Evolutionary conservation across 1,140 invertebrate species (phyloP).

Genomic region (Solenopsis fugax): DNA sequence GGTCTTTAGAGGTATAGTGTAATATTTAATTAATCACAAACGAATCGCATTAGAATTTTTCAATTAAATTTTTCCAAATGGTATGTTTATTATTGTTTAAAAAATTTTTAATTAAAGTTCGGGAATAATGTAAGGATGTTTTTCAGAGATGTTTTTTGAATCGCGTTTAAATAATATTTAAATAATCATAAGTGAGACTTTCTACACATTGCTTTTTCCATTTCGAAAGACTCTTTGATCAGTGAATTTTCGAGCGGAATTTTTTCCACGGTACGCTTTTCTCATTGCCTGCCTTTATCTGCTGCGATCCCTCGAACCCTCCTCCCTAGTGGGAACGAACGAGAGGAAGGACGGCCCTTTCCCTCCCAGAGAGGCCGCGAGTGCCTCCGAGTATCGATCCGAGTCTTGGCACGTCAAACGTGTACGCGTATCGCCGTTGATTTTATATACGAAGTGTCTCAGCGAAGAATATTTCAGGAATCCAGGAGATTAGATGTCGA

Average conservation of each 20-base stretch:
- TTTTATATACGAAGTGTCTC: conserved; percentile 51
- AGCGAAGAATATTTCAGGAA: conserved; percentile 42
- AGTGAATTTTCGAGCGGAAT: conserved; percentile 32
- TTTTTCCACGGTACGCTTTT: conserved; percentile 25
- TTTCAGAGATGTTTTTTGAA: not conserved
- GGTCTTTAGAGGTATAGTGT: not conserved
- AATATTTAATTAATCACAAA: not conserved
- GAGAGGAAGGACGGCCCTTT: conserved; percentile 48
- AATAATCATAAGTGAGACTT: not conserved
- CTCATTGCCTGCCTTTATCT: conserved; percentile 46
- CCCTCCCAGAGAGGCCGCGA: conserved; percentile 24
- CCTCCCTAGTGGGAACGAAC: conserved; percentile 34
- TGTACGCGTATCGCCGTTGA: conserved; percentile 50
- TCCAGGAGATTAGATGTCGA: conserved; percentile 19
- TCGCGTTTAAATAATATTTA: not conserved
- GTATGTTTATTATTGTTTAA: not conserved
- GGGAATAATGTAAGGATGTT: not conserved
- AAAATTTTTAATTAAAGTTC: not conserved
- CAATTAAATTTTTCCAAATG: not conserved
- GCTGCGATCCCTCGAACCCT: conserved; percentile 36
- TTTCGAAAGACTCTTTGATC: conserved; percentile 1
- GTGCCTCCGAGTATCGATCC: conserved; percentile 53
- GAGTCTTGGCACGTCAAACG: conserved; percentile 52
- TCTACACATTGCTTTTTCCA: not conserved
- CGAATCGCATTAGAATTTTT: not conserved